A percentile compares a stretch with the other conserved stretches of the same genome.
Evolutionary conservation across 2,113 vertebrate species (phyloP).

Genomic region (Nannobrachium achirus): DNA sequence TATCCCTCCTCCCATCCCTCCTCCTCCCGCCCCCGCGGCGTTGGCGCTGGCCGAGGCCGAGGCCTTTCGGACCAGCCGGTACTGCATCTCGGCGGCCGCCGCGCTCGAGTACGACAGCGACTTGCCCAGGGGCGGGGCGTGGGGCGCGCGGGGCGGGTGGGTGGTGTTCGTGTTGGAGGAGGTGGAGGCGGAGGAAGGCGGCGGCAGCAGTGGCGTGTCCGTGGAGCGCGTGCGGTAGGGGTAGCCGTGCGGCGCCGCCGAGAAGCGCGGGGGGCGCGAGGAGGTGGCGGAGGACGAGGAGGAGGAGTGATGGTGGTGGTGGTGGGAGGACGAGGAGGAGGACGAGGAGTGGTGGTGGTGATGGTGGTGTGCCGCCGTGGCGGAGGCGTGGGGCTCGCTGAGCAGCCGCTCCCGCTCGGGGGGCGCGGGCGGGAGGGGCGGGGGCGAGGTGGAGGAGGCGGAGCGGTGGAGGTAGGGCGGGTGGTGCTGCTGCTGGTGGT

Average conservation of each 20-base stretch:
- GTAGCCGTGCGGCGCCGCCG: constrained; percentile 57
- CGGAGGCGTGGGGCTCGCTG: constrained; percentile 45
- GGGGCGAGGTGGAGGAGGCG: constrained; percentile 77
- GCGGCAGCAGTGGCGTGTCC: constrained; percentile 74
- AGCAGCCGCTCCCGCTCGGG: constrained; percentile 72
- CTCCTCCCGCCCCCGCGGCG: constrained; percentile 60
- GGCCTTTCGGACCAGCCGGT: constrained; percentile 80
- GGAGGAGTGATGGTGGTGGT: constrained; percentile 51
- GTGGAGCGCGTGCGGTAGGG: constrained; percentile 86
- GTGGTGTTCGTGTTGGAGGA: constrained; percentile 41
- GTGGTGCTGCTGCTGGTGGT: constrained; percentile 46
- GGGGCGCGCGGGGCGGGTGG: constrained; percentile 68
- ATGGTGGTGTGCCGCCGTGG: constrained; percentile 51
- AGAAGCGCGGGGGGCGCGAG: constrained; percentile 57
- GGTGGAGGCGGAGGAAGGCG: constrained; percentile 29
- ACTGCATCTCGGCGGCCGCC: constrained; percentile 83
- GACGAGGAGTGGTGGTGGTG: constrained; percentile 77
- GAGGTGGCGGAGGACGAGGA: constrained; percentile 54
- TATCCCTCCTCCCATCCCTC: constrained; percentile 52
- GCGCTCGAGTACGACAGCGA: constrained; percentile 90
- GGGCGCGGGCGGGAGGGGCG: constrained; percentile 49
- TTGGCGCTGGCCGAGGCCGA: constrained; percentile 73
- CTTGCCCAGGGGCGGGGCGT: constrained; percentile 86
- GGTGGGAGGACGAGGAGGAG: constrained; percentile 68
- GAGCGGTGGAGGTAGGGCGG: constrained; percentile 70